Evolutionary conservation across 2,113 vertebrate species (phyloP), one percentile per base, ranked within the genome.

Genomic region (Puffinus mauretanicus): DNA sequence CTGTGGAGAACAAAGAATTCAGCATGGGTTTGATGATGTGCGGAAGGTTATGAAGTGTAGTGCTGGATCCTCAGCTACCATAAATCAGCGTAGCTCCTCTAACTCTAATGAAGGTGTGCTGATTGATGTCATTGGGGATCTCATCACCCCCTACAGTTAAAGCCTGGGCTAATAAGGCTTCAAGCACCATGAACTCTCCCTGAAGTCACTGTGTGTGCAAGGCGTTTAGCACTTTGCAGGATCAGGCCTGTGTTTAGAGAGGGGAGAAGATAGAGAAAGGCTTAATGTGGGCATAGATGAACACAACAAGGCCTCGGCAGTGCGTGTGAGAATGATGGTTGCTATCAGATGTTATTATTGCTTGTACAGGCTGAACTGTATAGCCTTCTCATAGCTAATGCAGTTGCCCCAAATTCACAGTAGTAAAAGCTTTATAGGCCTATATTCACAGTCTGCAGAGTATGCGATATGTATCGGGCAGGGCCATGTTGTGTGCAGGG

Each of bases 1-100:
- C 94, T 93, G 95, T 42, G 17, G 95, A 96, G 95, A 97, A 90
- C 90, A 96, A 96, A 97, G 92, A 88, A 93, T 95, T 96, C 65
- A 32, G 64, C 72, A 47, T 61, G 36, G 52, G 69, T 95, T 96
- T 96, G 95, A 94, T 93, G 92, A 93, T 86, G 90, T 94, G 71
- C 30, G 84, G 83, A 89, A 93, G 90, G 86, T 92, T 96, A 93
- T 92, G 93, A 96, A 89, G 77, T 78, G 19, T 81, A 90, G 76
- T 75, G 55, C 76, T 90, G 83, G 69, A 94, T 90, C 46, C 83
- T 91, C 40, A 82, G 69, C 76, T 86, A 78, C 75, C 10, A 24
- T 65, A 96, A 96, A 96, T 94, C 90, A 93, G 81, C 15, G 9
- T 94, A 93, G 69, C 82, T 95, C 36, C 49, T 85, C 24, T 86